Percentiles rank a stretch among this genome's conserved stretches.
Evolutionary conservation across 2,888 invertebrate species (phyloP).

Genomic region (Lydus trimaculatus): DNA sequence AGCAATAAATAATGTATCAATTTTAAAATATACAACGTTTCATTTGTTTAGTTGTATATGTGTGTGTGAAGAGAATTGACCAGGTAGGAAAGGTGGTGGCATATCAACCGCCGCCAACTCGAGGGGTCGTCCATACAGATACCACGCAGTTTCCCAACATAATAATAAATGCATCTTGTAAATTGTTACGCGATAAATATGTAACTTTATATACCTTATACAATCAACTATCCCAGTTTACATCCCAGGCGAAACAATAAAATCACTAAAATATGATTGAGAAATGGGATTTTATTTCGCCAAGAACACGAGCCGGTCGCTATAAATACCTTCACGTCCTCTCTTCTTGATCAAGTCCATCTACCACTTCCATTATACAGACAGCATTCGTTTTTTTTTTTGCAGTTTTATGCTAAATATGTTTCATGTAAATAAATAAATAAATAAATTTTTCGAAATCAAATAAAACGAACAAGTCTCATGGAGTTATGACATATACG

Average conservation of each 20-base stretch:
- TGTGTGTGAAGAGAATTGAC: constrained; percentile 43
- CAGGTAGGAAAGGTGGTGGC: constrained; percentile 38
- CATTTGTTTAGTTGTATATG: constrained; percentile 43
- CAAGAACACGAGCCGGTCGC: constrained; percentile 55
- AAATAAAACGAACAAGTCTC: background rate
- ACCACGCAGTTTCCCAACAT: constrained; percentile 51
- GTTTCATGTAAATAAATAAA: background rate
- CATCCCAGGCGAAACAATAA: constrained; percentile 61
- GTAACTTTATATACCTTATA: constrained; percentile 61
- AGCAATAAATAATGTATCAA: constrained; percentile 56
- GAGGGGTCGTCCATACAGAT: constrained; percentile 31
- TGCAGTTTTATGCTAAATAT: background rate
- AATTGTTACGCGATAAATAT: constrained; percentile 62
- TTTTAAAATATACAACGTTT: constrained; percentile 53
- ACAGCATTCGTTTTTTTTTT: background rate
- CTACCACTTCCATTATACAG: background rate
- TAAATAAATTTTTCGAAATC: background rate
- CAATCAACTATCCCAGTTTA: constrained; percentile 62
- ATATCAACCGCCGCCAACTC: constrained; percentile 13
- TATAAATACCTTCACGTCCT: constrained; percentile 52
- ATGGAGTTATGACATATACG: background rate
- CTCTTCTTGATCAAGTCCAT: constrained; percentile 11
- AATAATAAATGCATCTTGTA: constrained; percentile 61
- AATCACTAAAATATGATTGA: constrained; percentile 63
- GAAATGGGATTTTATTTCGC: constrained; percentile 59